Conservation (phyloP, 1,140 invertebrate genomes). For the Palaemon carinicauda region DNA sequence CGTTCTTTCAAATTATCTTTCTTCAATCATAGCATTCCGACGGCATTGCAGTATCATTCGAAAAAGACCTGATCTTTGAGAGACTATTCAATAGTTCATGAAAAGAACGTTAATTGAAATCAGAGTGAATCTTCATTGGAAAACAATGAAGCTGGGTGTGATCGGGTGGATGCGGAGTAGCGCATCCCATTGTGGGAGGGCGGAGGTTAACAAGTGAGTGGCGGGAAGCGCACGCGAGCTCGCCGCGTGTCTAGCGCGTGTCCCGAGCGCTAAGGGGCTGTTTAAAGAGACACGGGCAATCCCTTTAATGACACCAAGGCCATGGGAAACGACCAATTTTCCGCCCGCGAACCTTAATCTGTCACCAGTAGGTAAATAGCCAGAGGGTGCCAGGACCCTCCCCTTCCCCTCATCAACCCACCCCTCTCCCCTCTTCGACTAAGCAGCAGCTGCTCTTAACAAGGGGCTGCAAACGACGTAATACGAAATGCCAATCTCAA, state of each 20-base stretch:
- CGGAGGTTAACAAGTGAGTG: constrained; percentile 41
- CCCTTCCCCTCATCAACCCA: neutral
- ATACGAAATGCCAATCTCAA: too few species aligned
- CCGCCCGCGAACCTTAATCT: constrained; percentile 50
- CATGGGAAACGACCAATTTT: constrained; percentile 55
- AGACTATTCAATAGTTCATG: too few species aligned
- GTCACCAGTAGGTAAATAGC: constrained; percentile 54
- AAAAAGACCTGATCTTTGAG: too few species aligned
- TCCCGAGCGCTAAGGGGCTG: constrained; percentile 29
- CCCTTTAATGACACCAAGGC: constrained; percentile 50
- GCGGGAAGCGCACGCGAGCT: neutral
- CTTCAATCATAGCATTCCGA: too few species aligned
- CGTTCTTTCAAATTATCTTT: too few species aligned
- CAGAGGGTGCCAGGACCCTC: neutral
- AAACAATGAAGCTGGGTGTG: constrained; percentile 25
- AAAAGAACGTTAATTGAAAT: neutral
- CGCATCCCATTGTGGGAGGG: constrained; percentile 31
- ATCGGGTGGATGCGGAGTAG: neutral
- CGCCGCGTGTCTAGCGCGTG: constrained; percentile 34
- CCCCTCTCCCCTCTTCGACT: neutral
- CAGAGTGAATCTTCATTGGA: neutral
- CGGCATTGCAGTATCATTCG: too few species aligned
- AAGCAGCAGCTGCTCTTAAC: neutral
- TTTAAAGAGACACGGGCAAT: constrained; percentile 54
- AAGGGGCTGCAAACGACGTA: too few species aligned